A percentile compares a stretch with the other conserved stretches of the same genome.
Conservation (phyloP, 2,797 vertebrate genomes). For the Sebastes itinus region DNA sequence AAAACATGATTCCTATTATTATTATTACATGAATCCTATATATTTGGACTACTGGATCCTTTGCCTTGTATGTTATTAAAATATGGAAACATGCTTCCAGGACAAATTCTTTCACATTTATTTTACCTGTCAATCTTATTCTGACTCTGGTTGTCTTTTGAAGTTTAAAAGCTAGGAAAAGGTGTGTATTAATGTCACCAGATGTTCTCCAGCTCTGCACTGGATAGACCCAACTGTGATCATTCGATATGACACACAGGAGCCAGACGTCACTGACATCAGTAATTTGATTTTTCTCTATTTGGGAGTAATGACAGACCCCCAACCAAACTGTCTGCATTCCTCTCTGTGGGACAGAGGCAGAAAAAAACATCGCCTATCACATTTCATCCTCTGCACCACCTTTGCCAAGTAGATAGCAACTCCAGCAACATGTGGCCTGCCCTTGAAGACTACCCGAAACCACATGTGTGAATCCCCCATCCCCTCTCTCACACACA, state of each 20-base stretch:
- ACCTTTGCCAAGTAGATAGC: slow-evolving; percentile 65
- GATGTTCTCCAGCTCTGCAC: neutral
- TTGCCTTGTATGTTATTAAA: neutral
- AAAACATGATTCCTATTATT: neutral
- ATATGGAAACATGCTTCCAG: neutral
- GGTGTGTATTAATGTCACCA: slow-evolving; percentile 2
- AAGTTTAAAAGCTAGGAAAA: neutral
- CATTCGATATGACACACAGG: slow-evolving; percentile 25
- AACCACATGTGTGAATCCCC: slow-evolving; percentile 74
- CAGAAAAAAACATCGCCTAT: slow-evolving; percentile 42
- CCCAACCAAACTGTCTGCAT: slow-evolving; percentile 47
- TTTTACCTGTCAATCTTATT: neutral
- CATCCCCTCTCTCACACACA: slow-evolving; percentile 10
- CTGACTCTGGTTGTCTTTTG: neutral
- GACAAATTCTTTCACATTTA: neutral
- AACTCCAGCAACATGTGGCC: slow-evolving; percentile 69
- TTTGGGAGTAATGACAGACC: slow-evolving; percentile 37
- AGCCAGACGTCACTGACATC: slow-evolving; percentile 44
- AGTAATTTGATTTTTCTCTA: slow-evolving; percentile 28
- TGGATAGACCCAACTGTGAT: neutral
- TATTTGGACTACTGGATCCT: neutral
- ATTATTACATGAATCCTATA: neutral
- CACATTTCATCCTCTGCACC: slow-evolving; percentile 61
- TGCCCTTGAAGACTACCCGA: slow-evolving; percentile 65
- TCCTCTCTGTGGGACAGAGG: slow-evolving; percentile 43